Conservation (phyloP, 2,888 invertebrate species). For the Pyrrhia umbra region DNA sequence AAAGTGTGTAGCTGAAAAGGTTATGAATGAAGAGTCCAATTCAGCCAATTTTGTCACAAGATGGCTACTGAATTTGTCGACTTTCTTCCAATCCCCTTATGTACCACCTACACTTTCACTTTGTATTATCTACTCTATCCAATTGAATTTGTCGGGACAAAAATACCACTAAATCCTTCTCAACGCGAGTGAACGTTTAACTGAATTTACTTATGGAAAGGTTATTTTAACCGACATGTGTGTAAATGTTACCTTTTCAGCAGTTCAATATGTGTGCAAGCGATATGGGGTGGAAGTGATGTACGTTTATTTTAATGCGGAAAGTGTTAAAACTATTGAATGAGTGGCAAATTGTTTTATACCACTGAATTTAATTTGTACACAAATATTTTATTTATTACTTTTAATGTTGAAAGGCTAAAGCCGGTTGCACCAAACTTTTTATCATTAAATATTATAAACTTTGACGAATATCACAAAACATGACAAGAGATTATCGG, state of each 20-base stretch:
- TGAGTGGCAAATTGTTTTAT: not conserved
- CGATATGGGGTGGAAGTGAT: constrained; percentile 49
- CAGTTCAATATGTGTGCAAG: constrained; percentile 28
- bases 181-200: constrained; percentile 26
- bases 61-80: not conserved
- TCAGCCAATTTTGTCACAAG: too few species aligned
- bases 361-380: not conserved
- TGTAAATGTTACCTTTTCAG: constrained; percentile 46
- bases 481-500: too few species aligned
- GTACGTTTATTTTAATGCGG: constrained; percentile 27
- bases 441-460: too few species aligned
- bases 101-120: not conserved
- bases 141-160: constrained; percentile 1
- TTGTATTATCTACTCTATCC: not conserved
- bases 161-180: constrained; percentile 26
- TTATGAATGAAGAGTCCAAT: too few species aligned
- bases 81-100: not conserved
- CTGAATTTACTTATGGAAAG: constrained; percentile 41
- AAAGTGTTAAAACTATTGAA: constrained; percentile 9
- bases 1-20: too few species aligned
- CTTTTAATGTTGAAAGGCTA: not conserved
- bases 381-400: not conserved
- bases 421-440: too few species aligned
- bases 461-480: too few species aligned
- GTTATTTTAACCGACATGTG: constrained; percentile 41